Evolutionary conservation across 2,888 invertebrate genomes (phyloP).

Genomic region (Pterostichus madidus): DNA sequence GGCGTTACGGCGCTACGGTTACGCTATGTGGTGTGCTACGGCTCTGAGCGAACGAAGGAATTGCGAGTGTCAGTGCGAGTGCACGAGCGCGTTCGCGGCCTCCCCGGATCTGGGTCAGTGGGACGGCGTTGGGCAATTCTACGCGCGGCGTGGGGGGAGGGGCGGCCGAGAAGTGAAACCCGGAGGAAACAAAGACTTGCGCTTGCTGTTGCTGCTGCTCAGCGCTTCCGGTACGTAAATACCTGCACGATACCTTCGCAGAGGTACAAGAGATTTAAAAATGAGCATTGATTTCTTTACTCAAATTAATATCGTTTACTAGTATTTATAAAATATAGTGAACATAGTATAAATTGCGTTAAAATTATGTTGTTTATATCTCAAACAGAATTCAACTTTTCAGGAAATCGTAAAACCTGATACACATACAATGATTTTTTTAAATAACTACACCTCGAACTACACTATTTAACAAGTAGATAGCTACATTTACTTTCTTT

Average conservation of each 20-base stretch:
- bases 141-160: constrained; percentile 1
- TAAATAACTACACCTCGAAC: too few relatives aligned
- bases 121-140: constrained; percentile 38
- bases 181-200: constrained; percentile 41
- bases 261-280: background rate
- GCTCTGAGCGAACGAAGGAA: constrained; percentile 2
- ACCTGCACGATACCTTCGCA: constrained; percentile 8
- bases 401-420: too few relatives aligned
- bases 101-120: constrained; percentile 39
- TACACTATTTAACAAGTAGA: too few relatives aligned
- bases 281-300: background rate
- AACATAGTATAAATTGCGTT: too few relatives aligned
- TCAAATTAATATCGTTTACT: too few relatives aligned
- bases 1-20: background rate
- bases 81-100: constrained; percentile 12
- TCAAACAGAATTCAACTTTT: too few relatives aligned
- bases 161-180: constrained; percentile 40
- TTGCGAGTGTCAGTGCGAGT: constrained; percentile 13
- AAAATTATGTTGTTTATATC: too few relatives aligned
- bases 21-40: background rate
- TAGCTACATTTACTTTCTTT: too few relatives aligned
- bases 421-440: too few relatives aligned
- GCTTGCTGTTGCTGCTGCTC: background rate
- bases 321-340: too few relatives aligned
- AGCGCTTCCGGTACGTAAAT: constrained; percentile 34